Percentiles rank a stretch among this genome's conserved stretches.
These are phyloP conservation scores for Schizopygopsis pylzovi DNA, from an alignment of 2,797 vertebrate genomes.

Conservation along the genomic window DNA sequence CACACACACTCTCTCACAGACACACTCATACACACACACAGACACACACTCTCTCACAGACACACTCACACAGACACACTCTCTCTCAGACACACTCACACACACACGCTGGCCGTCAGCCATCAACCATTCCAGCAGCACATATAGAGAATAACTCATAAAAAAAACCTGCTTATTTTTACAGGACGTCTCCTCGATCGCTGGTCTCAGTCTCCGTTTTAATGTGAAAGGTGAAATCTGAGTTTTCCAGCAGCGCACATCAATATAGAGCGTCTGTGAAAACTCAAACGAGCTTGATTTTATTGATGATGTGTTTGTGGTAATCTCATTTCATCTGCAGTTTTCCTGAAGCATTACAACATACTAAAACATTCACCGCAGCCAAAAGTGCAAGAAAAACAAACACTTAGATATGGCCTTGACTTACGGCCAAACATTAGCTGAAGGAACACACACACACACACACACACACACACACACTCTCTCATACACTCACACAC, in stretches of 20 bases:
- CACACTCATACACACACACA: too few relatives aligned
- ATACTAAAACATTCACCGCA: constrained; percentile 66
- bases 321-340: constrained; percentile 54
- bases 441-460: constrained; percentile 60
- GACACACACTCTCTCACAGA: too few relatives aligned
- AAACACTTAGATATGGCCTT: constrained; percentile 71
- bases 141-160: constrained; percentile 24
- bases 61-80: too few relatives aligned
- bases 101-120: not conserved
- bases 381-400: constrained; percentile 74
- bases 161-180: not conserved
- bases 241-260: constrained; percentile 12
- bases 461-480: constrained; percentile 45
- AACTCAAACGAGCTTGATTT: constrained; percentile 39
- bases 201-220: constrained; percentile 2
- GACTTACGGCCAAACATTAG: constrained; percentile 67
- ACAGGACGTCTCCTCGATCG: constrained; percentile 2
- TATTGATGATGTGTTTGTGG: constrained; percentile 66
- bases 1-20: too few relatives aligned
- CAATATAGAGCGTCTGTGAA: constrained; percentile 27
- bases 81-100: not conserved
- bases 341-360: constrained; percentile 70
- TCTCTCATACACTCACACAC: too few relatives aligned
- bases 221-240: constrained; percentile 33
- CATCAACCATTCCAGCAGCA: constrained; percentile 76